These are phyloP conservation scores for Ciconia nigra DNA, from an alignment of 2,797 vertebrate genomes.

Conservation along the genomic window DNA sequence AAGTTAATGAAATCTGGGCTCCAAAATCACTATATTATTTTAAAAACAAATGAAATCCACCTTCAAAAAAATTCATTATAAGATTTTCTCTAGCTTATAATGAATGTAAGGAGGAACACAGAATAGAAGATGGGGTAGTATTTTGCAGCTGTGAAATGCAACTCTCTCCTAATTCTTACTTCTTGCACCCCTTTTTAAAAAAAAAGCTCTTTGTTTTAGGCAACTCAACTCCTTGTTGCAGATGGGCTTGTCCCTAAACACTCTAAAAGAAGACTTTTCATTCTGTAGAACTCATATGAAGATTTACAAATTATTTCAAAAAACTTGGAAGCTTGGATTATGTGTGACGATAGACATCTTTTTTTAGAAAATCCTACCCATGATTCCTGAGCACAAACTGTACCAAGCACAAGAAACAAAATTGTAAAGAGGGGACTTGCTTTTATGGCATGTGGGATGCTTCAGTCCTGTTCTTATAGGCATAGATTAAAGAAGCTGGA, in stretches of 20 bases:
- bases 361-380: not conserved
- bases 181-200: not conserved
- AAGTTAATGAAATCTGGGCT: not conserved
- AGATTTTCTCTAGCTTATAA: not conserved
- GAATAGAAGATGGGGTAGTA: not conserved
- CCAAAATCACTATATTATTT: not conserved
- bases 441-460: rapidly evolving
- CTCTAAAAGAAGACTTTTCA: not conserved
- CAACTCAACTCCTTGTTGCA: not conserved
- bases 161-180: not conserved
- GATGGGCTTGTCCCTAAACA: not conserved
- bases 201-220: not conserved
- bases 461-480: not conserved
- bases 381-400: not conserved
- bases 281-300: not conserved
- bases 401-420: not conserved
- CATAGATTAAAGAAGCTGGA: not conserved
- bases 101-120: not conserved
- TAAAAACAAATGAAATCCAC: not conserved
- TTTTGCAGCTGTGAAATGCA: not conserved
- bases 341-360: not conserved
- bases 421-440: not conserved
- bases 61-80: not conserved
- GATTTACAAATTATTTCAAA: not conserved
- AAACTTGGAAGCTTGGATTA: not conserved